Conservation (phyloP, 92 coral and sea anemone genomes). For the Umimayanthus kanabou region DNA sequence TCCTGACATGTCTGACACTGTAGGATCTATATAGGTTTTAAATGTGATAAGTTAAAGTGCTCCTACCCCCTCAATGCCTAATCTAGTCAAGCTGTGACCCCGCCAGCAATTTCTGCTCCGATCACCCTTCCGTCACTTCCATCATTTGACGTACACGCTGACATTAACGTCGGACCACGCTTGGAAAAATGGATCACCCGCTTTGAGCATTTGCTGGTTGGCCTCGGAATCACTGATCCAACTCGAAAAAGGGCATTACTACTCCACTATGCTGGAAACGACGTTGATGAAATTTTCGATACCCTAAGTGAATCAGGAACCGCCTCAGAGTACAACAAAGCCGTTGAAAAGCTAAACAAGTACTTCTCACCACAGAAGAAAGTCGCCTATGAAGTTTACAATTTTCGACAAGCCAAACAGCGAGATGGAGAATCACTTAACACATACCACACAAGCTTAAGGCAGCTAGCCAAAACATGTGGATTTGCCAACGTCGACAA, state of each 20-base stretch:
- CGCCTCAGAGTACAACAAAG: conserved; percentile 22
- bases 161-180: conserved; percentile 45
- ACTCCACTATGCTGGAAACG: conserved; percentile 35
- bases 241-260: conserved; percentile 28
- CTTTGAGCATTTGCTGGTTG: not conserved
- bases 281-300: conserved; percentile 38
- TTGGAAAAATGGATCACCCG: conserved; percentile 28
- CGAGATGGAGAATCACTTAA: conserved; percentile 39
- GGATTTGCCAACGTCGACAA: not conserved
- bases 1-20: conserved; percentile 3
- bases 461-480: too few species aligned
- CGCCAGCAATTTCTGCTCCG: conserved; percentile 3
- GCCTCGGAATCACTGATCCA: conserved; percentile 12
- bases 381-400: conserved; percentile 44
- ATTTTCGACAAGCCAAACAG: conserved; percentile 34
- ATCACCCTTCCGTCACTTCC: conserved; percentile 33
- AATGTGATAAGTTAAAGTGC: too few species aligned
- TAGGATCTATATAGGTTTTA: too few species aligned
- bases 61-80: too few species aligned
- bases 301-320: conserved; percentile 33
- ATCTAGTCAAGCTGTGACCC: not conserved
- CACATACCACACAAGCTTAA: not conserved
- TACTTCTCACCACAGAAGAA: conserved; percentile 48
- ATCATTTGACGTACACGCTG: conserved; percentile 50
- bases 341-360: conserved; percentile 32